Evolutionary conservation across 2,888 invertebrate species (phyloP), one percentile per base, ranked within the genome.

Genomic region (Suillia variegata): DNA sequence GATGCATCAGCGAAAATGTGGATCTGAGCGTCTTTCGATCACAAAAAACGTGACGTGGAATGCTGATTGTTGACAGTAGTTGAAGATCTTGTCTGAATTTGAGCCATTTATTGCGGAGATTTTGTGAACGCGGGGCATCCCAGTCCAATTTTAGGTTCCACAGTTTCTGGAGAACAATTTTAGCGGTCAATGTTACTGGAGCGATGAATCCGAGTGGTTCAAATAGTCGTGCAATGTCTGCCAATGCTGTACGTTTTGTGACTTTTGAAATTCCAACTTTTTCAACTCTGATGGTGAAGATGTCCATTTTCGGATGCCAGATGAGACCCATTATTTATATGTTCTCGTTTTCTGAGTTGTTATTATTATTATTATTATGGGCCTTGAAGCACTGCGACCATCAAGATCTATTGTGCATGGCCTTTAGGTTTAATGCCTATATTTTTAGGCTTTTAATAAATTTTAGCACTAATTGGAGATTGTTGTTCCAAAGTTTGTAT

Each of bases 1-100:
- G 62, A 62, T 3, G 58, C 62, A 26, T 63, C 63, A 12, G 58
- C 56, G 42, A 64, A 64, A 10, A 63, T 59, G 24, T 63, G 63
- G 17, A 60, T 34, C 15, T n/a, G n/a, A n/a, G n/a, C n/a, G n/a
- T n/a, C n/a, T n/a, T n/a, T n/a, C n/a, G n/a, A n/a, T n/a, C n/a
- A n/a, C n/a, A n/a, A n/a, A 59, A 62, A n/a, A n/a, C n/a, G n/a
- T n/a, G n/a, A 2, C 63, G 63, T 1, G 59, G 54, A 22, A 65
- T 60, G 13, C 52, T 18, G 2, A 5, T 38, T 4, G 4, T n/a
- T 38, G 10, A n/a, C 38, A 38, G n/a, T 13, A 38, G 13, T n/a
- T 38, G 13, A n/a, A 38, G 15, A 38, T 38, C 38, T 4, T 10
- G 10, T 38, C 15, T 38, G 38, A 38, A 45, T 5, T 20, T 45